These are phyloP conservation scores for Temnopleurus reevesii DNA, from an alignment of 53 echinoderm and acorn worm genomes.

Conservation along the genomic window DNA sequence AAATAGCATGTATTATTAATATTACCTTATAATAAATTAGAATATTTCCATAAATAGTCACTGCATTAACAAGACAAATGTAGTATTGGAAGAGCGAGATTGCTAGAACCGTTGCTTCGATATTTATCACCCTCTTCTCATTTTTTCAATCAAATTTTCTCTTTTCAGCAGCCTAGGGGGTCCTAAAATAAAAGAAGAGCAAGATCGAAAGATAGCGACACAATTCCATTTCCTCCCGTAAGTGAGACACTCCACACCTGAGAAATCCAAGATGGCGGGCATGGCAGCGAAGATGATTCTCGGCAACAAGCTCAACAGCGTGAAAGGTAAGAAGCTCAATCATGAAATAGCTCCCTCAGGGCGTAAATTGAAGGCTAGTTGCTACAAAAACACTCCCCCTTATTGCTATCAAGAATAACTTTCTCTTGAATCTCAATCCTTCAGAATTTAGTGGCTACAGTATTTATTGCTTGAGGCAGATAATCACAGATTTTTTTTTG, in stretches of 20 bases:
- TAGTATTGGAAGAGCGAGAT: too few species aligned
- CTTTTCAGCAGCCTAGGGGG: not conserved
- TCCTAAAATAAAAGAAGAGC: too few species aligned
- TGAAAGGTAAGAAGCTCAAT: constrained; percentile 79
- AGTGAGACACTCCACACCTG: not conserved
- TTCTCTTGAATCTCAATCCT: not conserved
- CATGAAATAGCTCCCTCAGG: not conserved
- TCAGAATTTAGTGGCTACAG: not conserved
- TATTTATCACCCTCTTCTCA: not conserved
- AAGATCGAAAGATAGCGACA: not conserved
- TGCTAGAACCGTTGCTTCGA: too few species aligned
- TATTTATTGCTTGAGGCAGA: not conserved
- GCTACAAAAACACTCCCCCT: not conserved
- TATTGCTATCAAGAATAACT: not conserved
- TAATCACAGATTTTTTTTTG: not conserved
- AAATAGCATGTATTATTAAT: too few species aligned
- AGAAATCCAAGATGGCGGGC: constrained; percentile 78
- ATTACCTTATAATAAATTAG: too few species aligned
- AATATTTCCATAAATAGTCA: too few species aligned
- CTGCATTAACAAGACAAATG: too few species aligned
- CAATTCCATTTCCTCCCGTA: not conserved
- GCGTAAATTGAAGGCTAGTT: not conserved
- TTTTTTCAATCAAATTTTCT: not conserved
- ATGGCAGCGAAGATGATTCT: constrained; percentile 99
- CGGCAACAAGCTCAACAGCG: constrained; percentile 96